Evolutionary conservation across 2,888 invertebrate genomes (phyloP).

Genomic region (Ethmia dodecea): DNA sequence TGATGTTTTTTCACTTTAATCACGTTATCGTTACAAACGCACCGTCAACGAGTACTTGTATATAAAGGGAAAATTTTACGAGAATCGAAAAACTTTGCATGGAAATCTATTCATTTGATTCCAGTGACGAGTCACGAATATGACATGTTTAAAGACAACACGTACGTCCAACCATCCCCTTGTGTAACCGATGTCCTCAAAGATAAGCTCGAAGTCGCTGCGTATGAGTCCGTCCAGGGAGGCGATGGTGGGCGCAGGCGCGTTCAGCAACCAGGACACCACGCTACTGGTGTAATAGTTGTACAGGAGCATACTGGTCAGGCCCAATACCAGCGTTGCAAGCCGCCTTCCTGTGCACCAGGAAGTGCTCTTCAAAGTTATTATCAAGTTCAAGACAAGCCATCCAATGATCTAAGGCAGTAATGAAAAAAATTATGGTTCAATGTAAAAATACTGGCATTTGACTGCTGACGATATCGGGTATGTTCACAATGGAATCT

Average conservation of each 20-base stretch:
- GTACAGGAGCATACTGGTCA: constrained; percentile 69
- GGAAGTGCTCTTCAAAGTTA: background rate
- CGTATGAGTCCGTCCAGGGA: constrained; percentile 65
- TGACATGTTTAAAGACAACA: too few relatives aligned
- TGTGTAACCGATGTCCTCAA: constrained; percentile 72
- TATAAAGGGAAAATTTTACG: too few relatives aligned
- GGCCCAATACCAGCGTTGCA: constrained; percentile 48
- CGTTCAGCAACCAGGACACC: constrained; percentile 76
- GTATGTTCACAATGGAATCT: background rate
- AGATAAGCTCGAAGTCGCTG: constrained; percentile 67
- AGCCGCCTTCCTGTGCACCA: constrained; percentile 42
- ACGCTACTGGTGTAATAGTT: constrained; percentile 80
- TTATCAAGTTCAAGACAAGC: background rate
- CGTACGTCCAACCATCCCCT: constrained; percentile 65
- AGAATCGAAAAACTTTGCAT: too few relatives aligned
- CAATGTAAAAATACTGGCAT: too few relatives aligned
- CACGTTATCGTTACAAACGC: too few relatives aligned
- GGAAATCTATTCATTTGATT: too few relatives aligned
- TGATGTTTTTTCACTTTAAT: too few relatives aligned
- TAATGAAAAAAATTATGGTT: too few relatives aligned
- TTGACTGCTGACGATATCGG: too few relatives aligned
- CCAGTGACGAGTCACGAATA: too few relatives aligned
- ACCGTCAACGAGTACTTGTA: too few relatives aligned
- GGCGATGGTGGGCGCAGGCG: constrained; percentile 59
- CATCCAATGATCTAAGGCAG: background rate